phyloP scores from a whole-genome alignment of 2,888 invertebrate genomes.

The Empis livida region DNA sequence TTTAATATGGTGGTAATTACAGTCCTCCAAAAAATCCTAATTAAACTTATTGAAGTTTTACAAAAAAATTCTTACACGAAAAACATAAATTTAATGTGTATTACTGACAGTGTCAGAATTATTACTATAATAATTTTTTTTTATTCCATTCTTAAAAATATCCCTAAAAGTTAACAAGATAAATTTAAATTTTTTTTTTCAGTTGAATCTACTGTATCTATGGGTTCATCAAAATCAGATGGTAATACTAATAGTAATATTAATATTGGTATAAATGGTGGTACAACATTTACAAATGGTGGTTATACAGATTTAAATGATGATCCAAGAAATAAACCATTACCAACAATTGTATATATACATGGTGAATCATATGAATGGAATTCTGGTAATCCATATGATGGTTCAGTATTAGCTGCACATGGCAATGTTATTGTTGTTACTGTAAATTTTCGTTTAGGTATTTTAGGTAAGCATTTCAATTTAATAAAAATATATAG shows the following conservation, averaged over 20 bases:
- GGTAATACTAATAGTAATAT: background rate
- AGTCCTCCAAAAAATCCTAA: too few relatives aligned
- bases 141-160: too few relatives aligned
- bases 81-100: too few relatives aligned
- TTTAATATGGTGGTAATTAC: too few relatives aligned
- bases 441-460: slow-evolving; percentile 83
- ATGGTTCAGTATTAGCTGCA: slow-evolving; percentile 88
- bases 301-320: background rate
- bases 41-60: too few relatives aligned
- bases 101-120: too few relatives aligned
- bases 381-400: slow-evolving; percentile 95
- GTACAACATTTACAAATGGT: background rate
- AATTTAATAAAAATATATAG: too few relatives aligned
- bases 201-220: slow-evolving; percentile 7
- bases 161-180: background rate
- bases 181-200: slow-evolving; percentile 3
- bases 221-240: slow-evolving; percentile 4
- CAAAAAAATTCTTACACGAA: too few relatives aligned
- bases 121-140: too few relatives aligned
- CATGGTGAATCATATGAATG: slow-evolving; percentile 95
- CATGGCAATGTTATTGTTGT: slow-evolving; percentile 81
- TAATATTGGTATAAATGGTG: background rate
- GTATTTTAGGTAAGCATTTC: slow-evolving; percentile 61
- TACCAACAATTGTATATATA: slow-evolving; percentile 78
- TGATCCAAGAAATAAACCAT: slow-evolving; percentile 25